These are phyloP conservation scores for Agelastica alni DNA, from an alignment of 2,888 invertebrate species.

Conservation along the genomic window DNA sequence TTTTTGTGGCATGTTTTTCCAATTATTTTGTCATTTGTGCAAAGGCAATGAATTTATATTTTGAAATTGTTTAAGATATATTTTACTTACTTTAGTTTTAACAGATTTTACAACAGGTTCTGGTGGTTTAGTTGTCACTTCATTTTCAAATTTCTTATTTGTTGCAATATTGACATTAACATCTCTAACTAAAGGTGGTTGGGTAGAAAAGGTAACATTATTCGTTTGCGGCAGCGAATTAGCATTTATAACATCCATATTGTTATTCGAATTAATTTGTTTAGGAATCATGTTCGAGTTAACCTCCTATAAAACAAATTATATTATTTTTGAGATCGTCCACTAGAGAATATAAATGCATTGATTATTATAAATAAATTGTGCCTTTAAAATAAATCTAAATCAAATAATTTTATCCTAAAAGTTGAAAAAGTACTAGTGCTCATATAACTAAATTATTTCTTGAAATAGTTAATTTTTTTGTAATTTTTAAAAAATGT, in stretches of 20 bases:
- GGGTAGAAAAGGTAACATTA: slow-evolving; percentile 6
- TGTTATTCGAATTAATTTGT: slow-evolving; percentile 13
- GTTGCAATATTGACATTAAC: slow-evolving; percentile 20
- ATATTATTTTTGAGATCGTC: slow-evolving; percentile 21
- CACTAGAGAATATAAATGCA: too few species aligned
- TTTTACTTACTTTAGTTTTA: slow-evolving; percentile 20
- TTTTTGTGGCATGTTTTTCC: too few species aligned
- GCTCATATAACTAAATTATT: too few species aligned
- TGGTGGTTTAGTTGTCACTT: slow-evolving; percentile 29
- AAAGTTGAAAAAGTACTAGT: too few species aligned
- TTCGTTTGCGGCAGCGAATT: slow-evolving; percentile 18
- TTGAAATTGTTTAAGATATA: too few species aligned
- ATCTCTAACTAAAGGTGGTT: slow-evolving; percentile 10
- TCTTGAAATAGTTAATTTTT: too few species aligned
- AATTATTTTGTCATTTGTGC: too few species aligned
- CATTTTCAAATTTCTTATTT: slow-evolving; percentile 25
- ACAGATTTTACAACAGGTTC: slow-evolving; percentile 20
- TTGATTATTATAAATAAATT: too few species aligned
- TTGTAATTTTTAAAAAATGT: too few species aligned
- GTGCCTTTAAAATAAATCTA: too few species aligned
- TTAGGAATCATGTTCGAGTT: slow-evolving; percentile 28
- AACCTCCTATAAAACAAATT: slow-evolving; percentile 29
- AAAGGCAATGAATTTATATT: too few species aligned
- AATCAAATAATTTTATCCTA: too few species aligned
- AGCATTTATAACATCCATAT: slow-evolving; percentile 29